Evolutionary conservation across 2,797 vertebrate genomes (phyloP).

Genomic region (Parotocinclus haroldoi): DNA sequence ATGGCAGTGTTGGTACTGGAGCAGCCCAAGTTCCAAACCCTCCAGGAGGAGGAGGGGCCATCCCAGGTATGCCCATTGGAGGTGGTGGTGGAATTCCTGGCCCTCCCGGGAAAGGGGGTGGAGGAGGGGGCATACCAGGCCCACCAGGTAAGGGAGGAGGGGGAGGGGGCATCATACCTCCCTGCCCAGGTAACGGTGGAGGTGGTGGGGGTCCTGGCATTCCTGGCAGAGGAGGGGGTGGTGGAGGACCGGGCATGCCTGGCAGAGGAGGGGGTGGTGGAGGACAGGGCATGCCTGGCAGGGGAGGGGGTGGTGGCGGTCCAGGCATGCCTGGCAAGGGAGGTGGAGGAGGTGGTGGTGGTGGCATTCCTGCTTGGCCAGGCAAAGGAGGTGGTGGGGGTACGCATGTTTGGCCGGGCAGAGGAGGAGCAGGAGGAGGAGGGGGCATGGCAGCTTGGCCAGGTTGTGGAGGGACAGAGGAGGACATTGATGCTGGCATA

Average conservation of each 20-base stretch:
- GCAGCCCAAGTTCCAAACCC: constrained; percentile 63
- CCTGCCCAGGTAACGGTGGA: constrained; percentile 30
- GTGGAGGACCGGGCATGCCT: constrained; percentile 40
- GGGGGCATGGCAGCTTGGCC: constrained; percentile 38
- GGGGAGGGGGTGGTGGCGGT: constrained; percentile 52
- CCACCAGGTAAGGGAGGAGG: constrained; percentile 56
- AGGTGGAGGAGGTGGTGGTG: constrained; percentile 43
- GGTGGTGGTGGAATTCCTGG: constrained; percentile 52
- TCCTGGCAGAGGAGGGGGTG: constrained; percentile 52
- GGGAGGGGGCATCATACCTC: constrained; percentile 50
- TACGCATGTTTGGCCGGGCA: too few species aligned
- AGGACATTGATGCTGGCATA: constrained; percentile 46
- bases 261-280: constrained; percentile 56
- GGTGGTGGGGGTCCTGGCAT: constrained; percentile 55
- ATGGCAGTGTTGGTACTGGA: constrained; percentile 66
- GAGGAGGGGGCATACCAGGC: constrained; percentile 52
- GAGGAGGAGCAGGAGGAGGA: constrained; percentile 32
- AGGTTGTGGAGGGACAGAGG: constrained; percentile 33
- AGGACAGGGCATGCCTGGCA: constrained; percentile 46
- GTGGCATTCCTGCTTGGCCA: constrained; percentile 43
- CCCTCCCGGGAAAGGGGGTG: constrained; percentile 54
- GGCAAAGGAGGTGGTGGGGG: constrained; percentile 29
- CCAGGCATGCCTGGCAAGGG: too few species aligned
- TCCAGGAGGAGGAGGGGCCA: constrained; percentile 60
- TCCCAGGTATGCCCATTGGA: constrained; percentile 36